Conservation (phyloP, 2,888 invertebrate genomes). For the Osedax fenrisi region DNA sequence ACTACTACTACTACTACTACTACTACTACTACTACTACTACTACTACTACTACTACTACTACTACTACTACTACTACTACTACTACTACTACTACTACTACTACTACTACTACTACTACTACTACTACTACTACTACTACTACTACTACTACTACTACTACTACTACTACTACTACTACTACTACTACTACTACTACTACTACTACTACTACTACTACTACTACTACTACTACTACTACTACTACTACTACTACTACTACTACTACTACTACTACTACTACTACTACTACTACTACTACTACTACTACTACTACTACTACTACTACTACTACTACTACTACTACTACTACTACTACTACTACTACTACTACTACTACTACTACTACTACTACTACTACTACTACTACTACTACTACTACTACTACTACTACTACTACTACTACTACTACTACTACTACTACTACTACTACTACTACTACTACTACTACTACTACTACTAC, state of each 20-base stretch:
- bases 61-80: too few relatives aligned
- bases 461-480: neutral
- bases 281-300: neutral
- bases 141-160: too few relatives aligned
- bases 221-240: neutral
- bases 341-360: neutral
- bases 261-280: conserved; percentile 2
- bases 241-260: neutral
- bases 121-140: too few relatives aligned
- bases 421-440: neutral
- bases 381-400: neutral
- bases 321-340: neutral
- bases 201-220: neutral
- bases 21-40: too few relatives aligned
- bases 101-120: too few relatives aligned
- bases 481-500: neutral
- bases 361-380: neutral
- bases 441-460: neutral
- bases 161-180: too few relatives aligned
- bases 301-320: neutral
- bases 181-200: conserved; percentile 4
- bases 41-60: too few relatives aligned
- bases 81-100: too few relatives aligned
- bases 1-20: too few relatives aligned
- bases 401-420: neutral